Evolutionary conservation across 2,888 invertebrate species (phyloP).

Genomic region (Alloscopus bannaensis): DNA sequence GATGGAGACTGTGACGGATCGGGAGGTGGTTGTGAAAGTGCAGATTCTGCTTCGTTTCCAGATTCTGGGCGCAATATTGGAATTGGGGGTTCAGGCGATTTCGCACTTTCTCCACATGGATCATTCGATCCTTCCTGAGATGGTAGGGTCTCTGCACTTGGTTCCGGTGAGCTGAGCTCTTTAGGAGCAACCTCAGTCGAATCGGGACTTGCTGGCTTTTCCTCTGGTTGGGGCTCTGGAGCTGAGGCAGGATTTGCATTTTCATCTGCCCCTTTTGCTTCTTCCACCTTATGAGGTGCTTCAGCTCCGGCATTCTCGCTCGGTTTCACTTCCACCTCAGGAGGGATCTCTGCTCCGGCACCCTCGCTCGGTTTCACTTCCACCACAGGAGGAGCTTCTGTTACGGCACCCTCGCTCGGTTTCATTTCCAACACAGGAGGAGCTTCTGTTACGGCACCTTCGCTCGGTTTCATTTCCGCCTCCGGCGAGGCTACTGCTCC

Average conservation of each 20-base stretch:
- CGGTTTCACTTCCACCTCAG: too few species aligned
- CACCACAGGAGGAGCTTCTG: conserved; percentile 11
- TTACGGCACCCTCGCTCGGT: not conserved
- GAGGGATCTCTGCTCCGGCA: not conserved
- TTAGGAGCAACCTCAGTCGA: too few species aligned
- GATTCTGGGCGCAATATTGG: conserved; percentile 2
- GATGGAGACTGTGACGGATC: conserved; percentile 2
- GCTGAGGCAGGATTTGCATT: not conserved
- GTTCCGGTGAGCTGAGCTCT: conserved; percentile 1
- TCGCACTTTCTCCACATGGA: not conserved
- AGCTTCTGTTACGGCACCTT: not conserved
- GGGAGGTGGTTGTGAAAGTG: too few species aligned
- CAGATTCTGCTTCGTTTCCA: not conserved
- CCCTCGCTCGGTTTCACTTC: not conserved
- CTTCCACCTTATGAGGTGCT: too few species aligned
- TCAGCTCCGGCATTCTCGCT: not conserved
- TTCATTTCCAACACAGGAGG: too few species aligned
- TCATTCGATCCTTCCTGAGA: conserved; percentile 5
- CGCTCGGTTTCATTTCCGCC: not conserved
- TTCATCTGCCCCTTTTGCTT: not conserved
- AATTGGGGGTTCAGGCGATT: conserved; percentile 13
- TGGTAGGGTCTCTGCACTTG: conserved; percentile 5
- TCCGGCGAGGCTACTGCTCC: not conserved
- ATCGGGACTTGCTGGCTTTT: too few species aligned
- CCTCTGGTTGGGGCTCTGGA: not conserved